Evolutionary conservation across 2,888 invertebrate species (phyloP).

Genomic region (Mamestra brassicae): DNA sequence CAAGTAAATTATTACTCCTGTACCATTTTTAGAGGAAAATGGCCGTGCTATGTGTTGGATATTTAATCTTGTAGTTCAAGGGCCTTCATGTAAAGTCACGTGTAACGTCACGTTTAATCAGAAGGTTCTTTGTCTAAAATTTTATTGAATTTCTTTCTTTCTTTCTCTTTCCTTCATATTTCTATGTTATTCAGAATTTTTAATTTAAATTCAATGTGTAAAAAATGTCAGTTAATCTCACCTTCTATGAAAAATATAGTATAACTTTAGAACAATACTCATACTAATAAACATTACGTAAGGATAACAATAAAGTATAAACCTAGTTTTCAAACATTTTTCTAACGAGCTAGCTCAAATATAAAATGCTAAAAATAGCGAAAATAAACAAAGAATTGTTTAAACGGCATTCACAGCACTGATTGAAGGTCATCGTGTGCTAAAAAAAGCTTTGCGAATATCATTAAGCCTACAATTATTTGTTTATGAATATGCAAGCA

Average conservation of each 20-base stretch:
- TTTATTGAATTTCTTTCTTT: not conserved
- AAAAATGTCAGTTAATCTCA: not conserved
- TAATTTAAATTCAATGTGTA: not conserved
- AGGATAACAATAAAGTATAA: not conserved
- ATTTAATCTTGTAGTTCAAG: conserved; percentile 8
- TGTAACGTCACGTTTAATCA: not conserved
- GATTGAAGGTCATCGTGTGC: conserved; percentile 42
- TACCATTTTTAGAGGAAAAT: conserved; percentile 35
- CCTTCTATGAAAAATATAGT: not conserved
- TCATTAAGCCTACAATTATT: conserved; percentile 40
- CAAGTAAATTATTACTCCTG: conserved; percentile 19
- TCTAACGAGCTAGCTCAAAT: not conserved
- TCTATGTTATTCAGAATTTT: not conserved
- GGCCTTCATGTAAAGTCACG: conserved; percentile 1
- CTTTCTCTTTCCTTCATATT: not conserved
- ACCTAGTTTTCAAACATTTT: conserved; percentile 2
- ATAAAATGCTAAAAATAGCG: conserved; percentile 10
- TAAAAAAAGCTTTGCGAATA: conserved; percentile 26
- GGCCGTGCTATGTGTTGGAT: not conserved
- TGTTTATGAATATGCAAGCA: conserved; percentile 41
- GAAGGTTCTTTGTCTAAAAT: not conserved
- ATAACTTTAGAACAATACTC: not conserved
- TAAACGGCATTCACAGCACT: conserved; percentile 13
- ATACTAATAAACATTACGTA: not conserved
- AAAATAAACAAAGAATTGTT: conserved; percentile 27